Percentiles rank a stretch among this genome's conserved stretches.
These are phyloP conservation scores for Alosa alosa DNA, from an alignment of 2,113 vertebrate species.

Conservation along the genomic window DNA sequence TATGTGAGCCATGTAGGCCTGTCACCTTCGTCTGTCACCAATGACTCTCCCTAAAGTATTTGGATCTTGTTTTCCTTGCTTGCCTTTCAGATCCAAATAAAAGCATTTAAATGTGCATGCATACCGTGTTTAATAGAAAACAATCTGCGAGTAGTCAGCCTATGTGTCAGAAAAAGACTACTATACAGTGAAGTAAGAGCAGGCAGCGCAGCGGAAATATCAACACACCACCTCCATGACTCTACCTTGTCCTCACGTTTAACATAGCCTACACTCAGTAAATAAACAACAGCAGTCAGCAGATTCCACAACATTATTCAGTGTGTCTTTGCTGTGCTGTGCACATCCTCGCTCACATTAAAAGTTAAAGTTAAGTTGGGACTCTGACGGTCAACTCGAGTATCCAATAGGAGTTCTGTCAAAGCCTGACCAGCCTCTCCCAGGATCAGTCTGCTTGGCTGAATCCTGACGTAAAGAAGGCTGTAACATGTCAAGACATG, in stretches of 20 bases:
- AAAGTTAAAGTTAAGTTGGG: background rate
- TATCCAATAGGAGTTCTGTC: background rate
- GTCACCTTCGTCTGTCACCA: too few species aligned
- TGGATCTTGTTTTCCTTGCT: too few species aligned
- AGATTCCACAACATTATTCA: background rate
- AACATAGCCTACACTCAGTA: background rate
- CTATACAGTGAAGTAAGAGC: background rate
- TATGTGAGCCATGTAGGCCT: too few species aligned
- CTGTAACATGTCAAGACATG: background rate
- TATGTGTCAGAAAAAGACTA: too few species aligned
- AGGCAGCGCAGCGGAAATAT: background rate
- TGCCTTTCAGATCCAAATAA: too few species aligned
- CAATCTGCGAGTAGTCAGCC: too few species aligned
- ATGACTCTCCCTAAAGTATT: too few species aligned
- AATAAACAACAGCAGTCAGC: background rate
- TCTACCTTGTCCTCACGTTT: background rate
- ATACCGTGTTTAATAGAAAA: background rate
- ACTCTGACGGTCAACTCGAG: background rate
- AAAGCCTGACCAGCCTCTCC: background rate
- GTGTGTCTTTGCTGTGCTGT: background rate
- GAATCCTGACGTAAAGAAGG: background rate
- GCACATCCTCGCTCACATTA: background rate
- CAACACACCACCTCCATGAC: background rate
- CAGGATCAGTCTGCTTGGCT: background rate
- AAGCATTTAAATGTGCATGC: too few species aligned